phyloP scores from a whole-genome alignment of 2,113 vertebrate genomes.

The Tachuris rubrigastra region DNA sequence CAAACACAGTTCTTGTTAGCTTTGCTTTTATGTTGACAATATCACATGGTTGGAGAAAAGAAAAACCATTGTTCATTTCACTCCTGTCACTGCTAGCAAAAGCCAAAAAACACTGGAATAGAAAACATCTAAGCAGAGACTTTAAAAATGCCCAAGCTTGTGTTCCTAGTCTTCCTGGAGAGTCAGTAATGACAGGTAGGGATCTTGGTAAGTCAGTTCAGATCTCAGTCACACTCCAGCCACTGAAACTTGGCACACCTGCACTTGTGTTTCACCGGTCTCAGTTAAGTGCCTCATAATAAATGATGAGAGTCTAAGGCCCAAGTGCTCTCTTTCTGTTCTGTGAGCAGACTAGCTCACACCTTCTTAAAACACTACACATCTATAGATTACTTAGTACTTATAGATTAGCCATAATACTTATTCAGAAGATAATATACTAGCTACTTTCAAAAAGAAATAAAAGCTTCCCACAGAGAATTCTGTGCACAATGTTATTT shows the following conservation, averaged over 20 bases:
- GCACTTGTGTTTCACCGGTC: neutral
- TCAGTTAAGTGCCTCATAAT: neutral
- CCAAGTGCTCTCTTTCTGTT: neutral
- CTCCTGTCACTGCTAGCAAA: neutral
- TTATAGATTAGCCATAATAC: neutral
- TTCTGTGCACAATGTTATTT: neutral
- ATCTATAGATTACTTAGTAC: neutral
- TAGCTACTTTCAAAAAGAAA: conserved; percentile 14
- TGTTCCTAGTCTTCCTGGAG: neutral
- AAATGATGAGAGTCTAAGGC: neutral
- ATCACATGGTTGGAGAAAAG: neutral
- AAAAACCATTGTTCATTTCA: neutral
- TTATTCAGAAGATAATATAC: neutral
- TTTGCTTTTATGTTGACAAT: neutral
- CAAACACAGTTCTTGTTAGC: neutral
- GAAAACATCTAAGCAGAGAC: neutral
- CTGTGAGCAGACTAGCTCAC: neutral
- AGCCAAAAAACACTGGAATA: neutral
- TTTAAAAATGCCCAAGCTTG: neutral
- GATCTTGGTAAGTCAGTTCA: neutral
- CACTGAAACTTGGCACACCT: neutral
- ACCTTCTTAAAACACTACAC: neutral
- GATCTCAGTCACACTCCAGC: neutral
- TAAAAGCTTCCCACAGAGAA: neutral
- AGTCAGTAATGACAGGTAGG: neutral